Conservation (phyloP, 1,140 invertebrate species). For the Ladona fulva region DNA sequence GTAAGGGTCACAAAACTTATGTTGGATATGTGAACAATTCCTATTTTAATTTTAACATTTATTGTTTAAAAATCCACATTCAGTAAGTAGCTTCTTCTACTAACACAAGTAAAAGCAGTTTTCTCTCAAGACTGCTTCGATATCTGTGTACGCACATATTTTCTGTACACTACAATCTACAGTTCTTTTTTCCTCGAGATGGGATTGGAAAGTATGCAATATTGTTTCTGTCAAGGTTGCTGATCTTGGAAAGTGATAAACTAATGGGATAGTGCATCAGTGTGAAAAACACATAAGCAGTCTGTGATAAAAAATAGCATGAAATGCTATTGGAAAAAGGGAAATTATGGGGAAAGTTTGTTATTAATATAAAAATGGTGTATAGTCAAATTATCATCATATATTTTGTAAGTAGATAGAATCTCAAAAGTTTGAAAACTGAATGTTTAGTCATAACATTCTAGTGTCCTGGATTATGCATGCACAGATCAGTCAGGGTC, state of each 20-base stretch:
- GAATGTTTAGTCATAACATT: background rate
- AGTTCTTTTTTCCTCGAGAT: background rate
- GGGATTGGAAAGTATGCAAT: background rate
- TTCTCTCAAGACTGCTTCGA: background rate
- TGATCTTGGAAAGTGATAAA: constrained; percentile 6
- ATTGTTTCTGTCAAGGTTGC: background rate
- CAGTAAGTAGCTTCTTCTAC: constrained; percentile 9
- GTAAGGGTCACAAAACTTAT: background rate
- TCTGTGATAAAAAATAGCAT: constrained; percentile 6
- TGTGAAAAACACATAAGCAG: constrained; percentile 9
- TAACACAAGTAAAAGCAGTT: constrained; percentile 2
- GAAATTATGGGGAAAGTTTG: background rate
- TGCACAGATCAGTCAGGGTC: constrained; percentile 6
- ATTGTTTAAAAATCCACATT: background rate
- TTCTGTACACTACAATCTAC: background rate
- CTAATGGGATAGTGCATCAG: background rate
- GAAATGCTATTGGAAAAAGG: background rate
- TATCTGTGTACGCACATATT: background rate
- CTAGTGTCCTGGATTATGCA: background rate
- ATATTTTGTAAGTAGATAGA: constrained; percentile 4
- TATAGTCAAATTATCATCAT: background rate
- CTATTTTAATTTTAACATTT: background rate
- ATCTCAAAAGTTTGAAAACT: constrained; percentile 4
- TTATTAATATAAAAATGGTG: constrained; percentile 10
- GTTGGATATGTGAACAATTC: background rate